phyloP scores from a whole-genome alignment of 2,888 invertebrate species.

The Silvanus unidentatus region DNA sequence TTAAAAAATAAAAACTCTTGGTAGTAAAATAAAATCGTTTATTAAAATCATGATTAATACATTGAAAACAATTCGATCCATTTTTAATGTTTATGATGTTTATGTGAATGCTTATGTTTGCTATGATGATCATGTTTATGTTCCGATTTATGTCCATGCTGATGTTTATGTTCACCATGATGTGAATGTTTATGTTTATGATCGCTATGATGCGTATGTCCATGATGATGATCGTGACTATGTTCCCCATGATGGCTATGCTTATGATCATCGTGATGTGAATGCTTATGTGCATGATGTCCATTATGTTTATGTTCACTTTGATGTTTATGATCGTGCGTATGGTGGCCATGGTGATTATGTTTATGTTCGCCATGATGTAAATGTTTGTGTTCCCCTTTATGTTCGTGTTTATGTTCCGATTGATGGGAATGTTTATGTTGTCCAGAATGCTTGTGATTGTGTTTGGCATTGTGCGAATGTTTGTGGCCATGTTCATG shows the following conservation, averaged over 20 bases:
- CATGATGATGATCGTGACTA: slow-evolving; percentile 22
- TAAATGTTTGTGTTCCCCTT: slow-evolving; percentile 21
- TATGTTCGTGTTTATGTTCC: slow-evolving; percentile 16
- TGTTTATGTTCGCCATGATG: slow-evolving; percentile 27
- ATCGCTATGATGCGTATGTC: slow-evolving; percentile 23
- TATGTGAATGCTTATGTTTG: slow-evolving; percentile 7
- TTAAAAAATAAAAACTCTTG: too few species aligned
- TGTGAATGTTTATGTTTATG: slow-evolving; percentile 28
- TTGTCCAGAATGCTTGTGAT: slow-evolving; percentile 20
- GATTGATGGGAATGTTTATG: slow-evolving; percentile 18
- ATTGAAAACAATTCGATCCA: too few species aligned
- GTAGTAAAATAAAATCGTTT: neutral
- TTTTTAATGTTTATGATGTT: slow-evolving; percentile 5
- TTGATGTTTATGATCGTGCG: slow-evolving; percentile 25
- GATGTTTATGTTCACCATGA: slow-evolving; percentile 21
- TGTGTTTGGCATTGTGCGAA: slow-evolving; percentile 17
- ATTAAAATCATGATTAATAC: neutral
- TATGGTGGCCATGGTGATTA: slow-evolving; percentile 23
- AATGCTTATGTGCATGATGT: slow-evolving; percentile 23
- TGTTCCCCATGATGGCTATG: slow-evolving; percentile 19
- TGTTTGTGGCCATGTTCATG: slow-evolving; percentile 25
- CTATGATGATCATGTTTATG: slow-evolving; percentile 11
- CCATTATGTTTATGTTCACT: slow-evolving; percentile 23
- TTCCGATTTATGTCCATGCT: slow-evolving; percentile 15
- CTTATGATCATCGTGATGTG: slow-evolving; percentile 17